Base-by-base conservation (phyloP, 1,140 invertebrate genomes). In the Papilio helenus region DNA sequence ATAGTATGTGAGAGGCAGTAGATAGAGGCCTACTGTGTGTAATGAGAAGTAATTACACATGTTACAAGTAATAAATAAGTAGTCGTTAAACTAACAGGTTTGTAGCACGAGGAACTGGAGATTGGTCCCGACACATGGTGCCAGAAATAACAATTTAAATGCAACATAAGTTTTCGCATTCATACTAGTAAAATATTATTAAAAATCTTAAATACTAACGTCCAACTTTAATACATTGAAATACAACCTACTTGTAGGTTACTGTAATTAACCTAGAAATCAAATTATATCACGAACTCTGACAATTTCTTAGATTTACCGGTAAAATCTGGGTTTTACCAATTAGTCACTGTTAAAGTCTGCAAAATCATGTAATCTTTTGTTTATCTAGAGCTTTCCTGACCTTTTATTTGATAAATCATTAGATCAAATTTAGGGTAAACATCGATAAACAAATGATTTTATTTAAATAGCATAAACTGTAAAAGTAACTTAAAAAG, bases 21-120 rank as follows among this genome's bases (percentile, higher is more conserved):
- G 61, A 29, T 68, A 68, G 55, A 8, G 61, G 26, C 61, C 26
- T 68, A 29, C 23, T 29, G 26, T 68, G 58, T 61, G 23, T 68
- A 68, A 68, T 68, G 61, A 68, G 23, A 68, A 68, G 61, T 68
- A 68, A 68, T 68, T 68, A 68, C 61, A 68, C 26, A 12, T 68
- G 61, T 68, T 68, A 68, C 26, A 68, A 29, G 26, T 34, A 68
- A 68, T 68, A 65, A 65, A 65, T 65, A 68, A 68, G 61, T 68
- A 34, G 61, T 29, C 61, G 61, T 29, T 68, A 29, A 4, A 34
- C 61, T 68, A 68, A 68, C 61, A 68, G 61, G 61, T 68, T 68
- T 68, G 61, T 68, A 34, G 61, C 61, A 68, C 61, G 61, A 14
- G 61, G 14, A 68, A 29, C 26, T 29, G 1, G 26, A 68, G 23